Evolutionary conservation across 2,888 invertebrate genomes (phyloP).

Genomic region (Lucinisca nassula): DNA sequence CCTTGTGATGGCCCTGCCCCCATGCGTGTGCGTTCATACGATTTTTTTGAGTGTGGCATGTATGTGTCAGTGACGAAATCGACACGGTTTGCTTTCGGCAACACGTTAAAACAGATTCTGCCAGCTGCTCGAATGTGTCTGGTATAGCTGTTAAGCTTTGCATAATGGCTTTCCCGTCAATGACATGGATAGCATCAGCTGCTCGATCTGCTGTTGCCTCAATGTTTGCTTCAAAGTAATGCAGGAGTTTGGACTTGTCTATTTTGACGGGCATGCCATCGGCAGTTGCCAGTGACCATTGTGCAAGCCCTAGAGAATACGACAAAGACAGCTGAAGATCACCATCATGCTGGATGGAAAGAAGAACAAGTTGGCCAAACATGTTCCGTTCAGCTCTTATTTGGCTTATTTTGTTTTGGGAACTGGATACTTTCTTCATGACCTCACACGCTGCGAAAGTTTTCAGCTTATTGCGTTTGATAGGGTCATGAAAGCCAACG

Average conservation of each 20-base stretch:
- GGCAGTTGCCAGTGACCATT: conserved; percentile 19
- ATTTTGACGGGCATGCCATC: conserved; percentile 31
- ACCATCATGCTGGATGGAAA: background rate
- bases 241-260: conserved; percentile 17
- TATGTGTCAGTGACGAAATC: conserved; percentile 18
- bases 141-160: background rate
- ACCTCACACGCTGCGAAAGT: conserved; percentile 40
- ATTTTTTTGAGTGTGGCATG: background rate
- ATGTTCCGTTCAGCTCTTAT: conserved; percentile 51
- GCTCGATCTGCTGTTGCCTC: too few species aligned
- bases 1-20: too few species aligned
- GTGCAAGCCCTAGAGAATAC: background rate
- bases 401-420: conserved; percentile 51
- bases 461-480: conserved; percentile 51
- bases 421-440: conserved; percentile 21
- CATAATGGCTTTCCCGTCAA: background rate
- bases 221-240: background rate
- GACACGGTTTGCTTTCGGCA: background rate
- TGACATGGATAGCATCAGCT: background rate
- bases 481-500: conserved; percentile 44
- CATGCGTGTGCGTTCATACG: too few species aligned
- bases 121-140: background rate
- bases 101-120: background rate
- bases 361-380: background rate
- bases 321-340: background rate